Conservation (phyloP, 1,140 invertebrate genomes). For the Spodoptera frugiperda region DNA sequence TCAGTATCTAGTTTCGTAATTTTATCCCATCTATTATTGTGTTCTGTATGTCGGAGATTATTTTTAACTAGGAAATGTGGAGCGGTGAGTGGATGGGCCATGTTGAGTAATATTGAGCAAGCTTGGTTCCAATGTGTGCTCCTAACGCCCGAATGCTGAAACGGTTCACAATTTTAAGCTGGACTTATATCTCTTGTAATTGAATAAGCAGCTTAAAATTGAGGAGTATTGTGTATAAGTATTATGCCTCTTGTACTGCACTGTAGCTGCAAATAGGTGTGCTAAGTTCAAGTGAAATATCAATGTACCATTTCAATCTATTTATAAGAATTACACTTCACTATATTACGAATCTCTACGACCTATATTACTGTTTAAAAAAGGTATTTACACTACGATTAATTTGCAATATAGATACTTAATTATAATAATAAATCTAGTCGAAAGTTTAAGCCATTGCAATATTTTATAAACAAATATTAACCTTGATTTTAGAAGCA, state of each 20-base stretch:
- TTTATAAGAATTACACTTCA: constrained; percentile 35
- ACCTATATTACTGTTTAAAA: constrained; percentile 36
- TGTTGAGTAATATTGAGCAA: neutral
- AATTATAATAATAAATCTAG: constrained; percentile 82
- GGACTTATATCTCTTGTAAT: too few species aligned
- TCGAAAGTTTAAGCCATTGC: constrained; percentile 83
- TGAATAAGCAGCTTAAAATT: too few species aligned
- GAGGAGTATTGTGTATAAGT: too few species aligned
- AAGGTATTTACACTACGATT: constrained; percentile 43
- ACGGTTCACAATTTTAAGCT: too few species aligned
- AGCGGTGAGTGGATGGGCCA: neutral
- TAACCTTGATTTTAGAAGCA: constrained; percentile 51
- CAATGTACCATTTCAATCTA: constrained; percentile 35
- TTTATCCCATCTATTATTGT: constrained; percentile 38
- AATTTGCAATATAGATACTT: constrained; percentile 75
- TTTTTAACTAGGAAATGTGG: constrained; percentile 5
- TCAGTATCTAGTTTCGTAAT: constrained; percentile 19
- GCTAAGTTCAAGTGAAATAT: constrained; percentile 17
- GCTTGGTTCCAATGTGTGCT: too few species aligned
- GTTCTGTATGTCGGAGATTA: constrained; percentile 3
- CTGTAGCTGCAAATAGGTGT: neutral
- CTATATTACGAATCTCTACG: constrained; percentile 35
- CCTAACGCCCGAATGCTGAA: too few species aligned
- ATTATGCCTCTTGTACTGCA: neutral
- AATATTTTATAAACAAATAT: constrained; percentile 74